Evolutionary conservation across 2,888 invertebrate species (phyloP), one percentile per base, ranked within the genome.

Genomic region (Diloba caeruleocephala): DNA sequence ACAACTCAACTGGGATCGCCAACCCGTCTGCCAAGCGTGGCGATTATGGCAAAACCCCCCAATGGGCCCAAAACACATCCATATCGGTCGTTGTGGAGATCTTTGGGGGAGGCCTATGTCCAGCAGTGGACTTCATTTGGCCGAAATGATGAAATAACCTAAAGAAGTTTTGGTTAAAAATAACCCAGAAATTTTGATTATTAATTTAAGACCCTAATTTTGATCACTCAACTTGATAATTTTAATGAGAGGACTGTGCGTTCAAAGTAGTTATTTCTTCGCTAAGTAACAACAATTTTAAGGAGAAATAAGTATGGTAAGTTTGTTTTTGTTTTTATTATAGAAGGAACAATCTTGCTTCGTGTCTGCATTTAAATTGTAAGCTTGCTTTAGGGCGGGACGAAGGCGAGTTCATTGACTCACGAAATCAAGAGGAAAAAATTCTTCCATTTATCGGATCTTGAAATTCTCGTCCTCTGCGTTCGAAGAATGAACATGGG

Each of bases 401-500:
- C 46, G 61, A 62, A 7, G 46, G 38, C 36, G 32, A 63, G 88
- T 82, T 82, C 82, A 71, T 62, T 71, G 89, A 85, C 78, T 88
- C 60, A 59, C 15, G 62, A 66, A 67, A 74, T 79, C 73, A 65
- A 65, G 65, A 78, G 74, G 78, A 74, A 81, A 86, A 82, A 84
- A 78, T 58, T 57, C 70, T 75, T 77, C 55, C 74, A 74, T 79
- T 78, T 81, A 85, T 87, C 76, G 78, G 81, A 82, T 78, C 80
- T 83, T 70, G 81, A 72, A 76, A 74, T 81, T 84, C 84, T 82
- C 76, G 85, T 81, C 75, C 74, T 75, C 74, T 78, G 77, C 70
- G 75, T 88, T 85, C 85, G 82, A 82, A 81, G 84, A 88, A 89
- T 78, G 82, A 66, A 68, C 76, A 51, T 66, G 71, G 70, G 60